Evolutionary conservation across 2,113 vertebrate species (phyloP).

Genomic region (Neofelis nebulosa): DNA sequence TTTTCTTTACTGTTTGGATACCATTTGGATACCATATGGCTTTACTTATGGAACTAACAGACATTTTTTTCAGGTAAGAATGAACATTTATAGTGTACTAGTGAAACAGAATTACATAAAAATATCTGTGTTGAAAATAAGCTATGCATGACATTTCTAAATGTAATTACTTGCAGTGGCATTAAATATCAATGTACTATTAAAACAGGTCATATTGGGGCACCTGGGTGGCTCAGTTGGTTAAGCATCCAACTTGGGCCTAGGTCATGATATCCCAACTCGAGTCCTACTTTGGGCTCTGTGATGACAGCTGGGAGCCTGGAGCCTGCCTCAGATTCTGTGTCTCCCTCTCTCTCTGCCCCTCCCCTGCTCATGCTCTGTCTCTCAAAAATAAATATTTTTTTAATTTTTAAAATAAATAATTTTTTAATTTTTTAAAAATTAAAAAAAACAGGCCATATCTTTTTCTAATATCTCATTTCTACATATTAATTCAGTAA

Average conservation of each 20-base stretch:
- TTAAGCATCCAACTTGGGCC: too few species aligned
- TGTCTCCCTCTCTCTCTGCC: too few species aligned
- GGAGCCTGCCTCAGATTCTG: too few species aligned
- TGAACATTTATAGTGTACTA: background rate
- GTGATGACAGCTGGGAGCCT: too few species aligned
- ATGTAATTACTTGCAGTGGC: background rate
- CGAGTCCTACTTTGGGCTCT: too few species aligned
- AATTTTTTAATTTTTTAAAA: too few species aligned
- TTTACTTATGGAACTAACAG: background rate
- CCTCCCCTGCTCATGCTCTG: too few species aligned
- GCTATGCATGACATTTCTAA: background rate
- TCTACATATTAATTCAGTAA: background rate
- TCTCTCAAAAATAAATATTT: too few species aligned
- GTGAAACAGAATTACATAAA: background rate
- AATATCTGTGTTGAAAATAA: background rate
- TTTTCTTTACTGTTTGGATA: background rate
- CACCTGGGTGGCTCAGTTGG: too few species aligned
- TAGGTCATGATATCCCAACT: too few species aligned
- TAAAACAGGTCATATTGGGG: background rate
- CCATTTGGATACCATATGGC: background rate
- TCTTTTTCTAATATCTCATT: background rate
- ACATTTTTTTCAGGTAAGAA: background rate
- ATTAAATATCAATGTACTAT: background rate
- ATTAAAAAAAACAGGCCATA: background rate
- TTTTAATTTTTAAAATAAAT: too few species aligned